phyloP scores from a whole-genome alignment of 2,888 invertebrate species.

The Chrysolina haemoptera region DNA sequence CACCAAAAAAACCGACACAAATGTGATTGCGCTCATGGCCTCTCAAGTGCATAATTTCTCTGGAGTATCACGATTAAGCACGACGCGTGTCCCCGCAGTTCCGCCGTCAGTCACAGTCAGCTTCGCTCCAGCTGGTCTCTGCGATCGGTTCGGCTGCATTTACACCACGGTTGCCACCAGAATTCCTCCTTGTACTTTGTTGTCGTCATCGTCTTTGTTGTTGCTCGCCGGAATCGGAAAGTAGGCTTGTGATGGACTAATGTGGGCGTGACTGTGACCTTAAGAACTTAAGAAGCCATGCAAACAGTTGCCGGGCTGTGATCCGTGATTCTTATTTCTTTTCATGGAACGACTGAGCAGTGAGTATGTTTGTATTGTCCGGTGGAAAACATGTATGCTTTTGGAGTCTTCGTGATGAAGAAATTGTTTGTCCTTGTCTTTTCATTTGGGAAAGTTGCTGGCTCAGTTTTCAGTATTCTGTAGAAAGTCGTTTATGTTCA shows the following conservation, averaged over 20 bases:
- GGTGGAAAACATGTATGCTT: not conserved
- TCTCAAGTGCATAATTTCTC: no score
- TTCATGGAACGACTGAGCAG: not conserved
- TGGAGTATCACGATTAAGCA: conserved; percentile 7
- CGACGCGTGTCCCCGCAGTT: conserved; percentile 37
- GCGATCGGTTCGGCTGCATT: conserved; percentile 10
- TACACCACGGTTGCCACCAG: conserved; percentile 16
- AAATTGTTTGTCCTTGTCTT: no score
- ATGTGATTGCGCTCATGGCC: no score
- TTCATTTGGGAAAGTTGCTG: no score
- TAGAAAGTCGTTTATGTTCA: no score
- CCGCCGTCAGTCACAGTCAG: conserved; percentile 20
- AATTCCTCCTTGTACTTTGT: conserved; percentile 9
- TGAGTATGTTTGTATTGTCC: conserved; percentile 9
- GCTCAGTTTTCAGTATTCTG: no score
- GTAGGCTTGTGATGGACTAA: not conserved
- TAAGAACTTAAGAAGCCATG: not conserved
- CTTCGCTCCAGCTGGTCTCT: conserved; percentile 1
- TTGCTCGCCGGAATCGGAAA: not conserved
- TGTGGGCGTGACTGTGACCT: conserved; percentile 11
- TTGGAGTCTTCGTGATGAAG: no score
- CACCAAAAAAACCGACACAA: no score
- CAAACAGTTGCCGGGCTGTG: not conserved
- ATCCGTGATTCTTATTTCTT: not conserved
- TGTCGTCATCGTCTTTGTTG: conserved; percentile 12